phyloP scores from a whole-genome alignment of 2,888 invertebrate species.

The Drosophila seclusa region DNA sequence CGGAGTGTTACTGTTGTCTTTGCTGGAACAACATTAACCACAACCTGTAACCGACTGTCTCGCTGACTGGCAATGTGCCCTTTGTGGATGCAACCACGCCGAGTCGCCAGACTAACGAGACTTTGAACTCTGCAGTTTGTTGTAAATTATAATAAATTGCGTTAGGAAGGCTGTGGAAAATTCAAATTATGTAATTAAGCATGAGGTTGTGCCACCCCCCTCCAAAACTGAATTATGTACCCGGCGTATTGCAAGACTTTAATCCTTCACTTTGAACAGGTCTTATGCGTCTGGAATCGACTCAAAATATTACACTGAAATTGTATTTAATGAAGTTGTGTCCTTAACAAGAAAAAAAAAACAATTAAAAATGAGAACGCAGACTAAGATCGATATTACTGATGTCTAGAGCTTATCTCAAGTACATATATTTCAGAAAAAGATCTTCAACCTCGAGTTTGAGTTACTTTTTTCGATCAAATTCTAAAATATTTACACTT shows the following conservation, averaged over 20 bases:
- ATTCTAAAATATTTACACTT: neutral
- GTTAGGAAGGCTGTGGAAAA: conserved; percentile 66
- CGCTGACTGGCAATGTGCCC: conserved; percentile 25
- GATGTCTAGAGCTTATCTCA: neutral
- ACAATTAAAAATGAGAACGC: neutral
- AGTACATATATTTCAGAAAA: neutral
- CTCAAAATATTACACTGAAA: neutral
- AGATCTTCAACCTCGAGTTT: neutral
- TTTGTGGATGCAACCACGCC: conserved; percentile 12
- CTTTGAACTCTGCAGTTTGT: conserved; percentile 32
- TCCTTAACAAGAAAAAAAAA: neutral
- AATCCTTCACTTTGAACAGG: conserved; percentile 35
- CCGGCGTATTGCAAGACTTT: neutral
- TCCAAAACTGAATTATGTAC: neutral
- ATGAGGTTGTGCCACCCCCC: neutral
- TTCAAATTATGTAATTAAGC: conserved; percentile 84
- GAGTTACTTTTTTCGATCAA: neutral
- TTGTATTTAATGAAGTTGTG: neutral
- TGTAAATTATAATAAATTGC: conserved; percentile 73
- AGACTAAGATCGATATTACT: neutral
- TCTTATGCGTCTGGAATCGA: neutral
- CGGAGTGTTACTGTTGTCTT: conserved; percentile 51
- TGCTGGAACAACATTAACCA: conserved; percentile 61
- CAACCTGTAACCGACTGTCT: conserved; percentile 53
- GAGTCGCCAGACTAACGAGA: conserved; percentile 38